Evolutionary conservation across 2,113 vertebrate genomes (phyloP).

Genomic region (Noturus placidus): DNA sequence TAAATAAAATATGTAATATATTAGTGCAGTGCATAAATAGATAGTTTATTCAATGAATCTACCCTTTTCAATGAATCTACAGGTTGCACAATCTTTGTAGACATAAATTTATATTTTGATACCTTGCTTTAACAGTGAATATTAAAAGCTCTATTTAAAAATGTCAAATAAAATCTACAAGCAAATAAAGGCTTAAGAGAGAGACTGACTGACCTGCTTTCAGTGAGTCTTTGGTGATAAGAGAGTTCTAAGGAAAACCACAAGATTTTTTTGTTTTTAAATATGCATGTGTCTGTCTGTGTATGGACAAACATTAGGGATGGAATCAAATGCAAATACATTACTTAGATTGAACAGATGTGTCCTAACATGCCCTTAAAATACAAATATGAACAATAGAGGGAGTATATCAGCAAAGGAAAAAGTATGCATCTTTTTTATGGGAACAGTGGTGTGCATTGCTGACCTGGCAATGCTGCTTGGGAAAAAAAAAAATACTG

Average conservation of each 20-base stretch:
- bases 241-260: slow-evolving; percentile 31
- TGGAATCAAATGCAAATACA: neutral
- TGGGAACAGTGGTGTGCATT: neutral
- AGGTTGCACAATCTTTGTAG: too few species aligned
- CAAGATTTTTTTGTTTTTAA: neutral
- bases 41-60: neutral
- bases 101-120: neutral
- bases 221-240: slow-evolving; percentile 8
- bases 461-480: neutral
- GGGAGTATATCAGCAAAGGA: neutral
- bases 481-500: too few species aligned
- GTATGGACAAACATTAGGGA: neutral
- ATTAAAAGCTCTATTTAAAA: neutral
- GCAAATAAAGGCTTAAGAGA: neutral
- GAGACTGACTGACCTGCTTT: slow-evolving; percentile 36
- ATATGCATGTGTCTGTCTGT: neutral
- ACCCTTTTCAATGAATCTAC: neutral
- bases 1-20: neutral
- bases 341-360: neutral
- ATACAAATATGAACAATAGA: neutral
- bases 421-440: neutral
- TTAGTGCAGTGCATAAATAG: neutral
- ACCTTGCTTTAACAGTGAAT: neutral
- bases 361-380: neutral
- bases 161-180: neutral